Percentiles rank a stretch among this genome's conserved stretches.
phyloP scores from a whole-genome alignment of 2,797 vertebrate genomes.

The Parotocinclus haroldoi region DNA sequence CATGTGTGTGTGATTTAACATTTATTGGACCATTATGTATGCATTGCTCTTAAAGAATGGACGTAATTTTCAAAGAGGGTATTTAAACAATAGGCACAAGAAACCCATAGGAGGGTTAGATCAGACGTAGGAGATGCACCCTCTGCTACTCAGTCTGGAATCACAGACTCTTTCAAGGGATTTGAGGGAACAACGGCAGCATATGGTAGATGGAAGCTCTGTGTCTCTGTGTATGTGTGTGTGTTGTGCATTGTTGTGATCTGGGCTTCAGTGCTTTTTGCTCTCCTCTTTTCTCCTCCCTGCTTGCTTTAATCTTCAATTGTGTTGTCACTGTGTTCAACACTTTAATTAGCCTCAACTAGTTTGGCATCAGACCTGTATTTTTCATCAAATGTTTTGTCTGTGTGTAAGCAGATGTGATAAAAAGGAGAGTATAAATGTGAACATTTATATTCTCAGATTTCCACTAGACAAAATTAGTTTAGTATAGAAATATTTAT shows the following conservation, averaged over 20 bases:
- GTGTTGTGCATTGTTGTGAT: conserved; percentile 71
- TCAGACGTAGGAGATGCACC: conserved; percentile 48
- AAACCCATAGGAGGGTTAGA: conserved; percentile 60
- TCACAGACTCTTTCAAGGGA: conserved; percentile 67
- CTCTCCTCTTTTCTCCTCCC: conserved; percentile 58
- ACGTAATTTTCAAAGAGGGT: conserved; percentile 69
- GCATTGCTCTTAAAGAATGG: conserved; percentile 56
- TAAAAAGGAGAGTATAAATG: background rate
- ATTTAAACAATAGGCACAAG: conserved; percentile 68
- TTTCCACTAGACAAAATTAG: background rate
- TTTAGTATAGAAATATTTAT: no score
- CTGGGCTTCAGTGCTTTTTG: conserved; percentile 49
- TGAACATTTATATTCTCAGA: background rate
- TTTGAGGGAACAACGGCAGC: conserved; percentile 79
- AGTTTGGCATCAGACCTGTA: conserved; percentile 56
- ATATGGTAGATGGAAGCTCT: conserved; percentile 77
- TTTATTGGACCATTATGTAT: conserved; percentile 58
- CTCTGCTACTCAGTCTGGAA: conserved; percentile 60
- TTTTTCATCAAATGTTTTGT: conserved; percentile 9
- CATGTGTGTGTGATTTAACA: no score
- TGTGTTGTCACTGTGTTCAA: conserved; percentile 75
- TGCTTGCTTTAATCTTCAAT: conserved; percentile 74
- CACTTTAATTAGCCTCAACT: conserved; percentile 73
- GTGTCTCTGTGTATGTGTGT: conserved; percentile 35
- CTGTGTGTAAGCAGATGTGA: conserved; percentile 41